Conservation (phyloP, 2,113 vertebrate genomes). For the Lagopus leucura region DNA sequence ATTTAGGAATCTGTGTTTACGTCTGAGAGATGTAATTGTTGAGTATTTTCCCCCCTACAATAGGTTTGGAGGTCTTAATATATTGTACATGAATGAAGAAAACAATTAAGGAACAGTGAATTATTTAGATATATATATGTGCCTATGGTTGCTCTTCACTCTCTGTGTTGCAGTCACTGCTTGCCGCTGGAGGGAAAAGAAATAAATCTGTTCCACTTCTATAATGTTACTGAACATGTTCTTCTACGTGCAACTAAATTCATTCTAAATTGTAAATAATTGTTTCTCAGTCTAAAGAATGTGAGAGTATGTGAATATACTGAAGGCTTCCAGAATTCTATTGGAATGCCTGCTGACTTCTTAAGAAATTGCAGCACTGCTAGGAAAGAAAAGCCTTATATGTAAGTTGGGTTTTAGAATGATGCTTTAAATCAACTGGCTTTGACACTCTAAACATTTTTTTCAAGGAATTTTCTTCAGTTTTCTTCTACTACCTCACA, state of each 20-base stretch:
- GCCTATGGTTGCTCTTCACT: neutral
- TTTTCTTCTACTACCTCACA: neutral
- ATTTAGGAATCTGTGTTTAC: neutral
- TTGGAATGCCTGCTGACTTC: neutral
- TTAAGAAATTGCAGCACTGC: accelerated
- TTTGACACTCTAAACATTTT: neutral
- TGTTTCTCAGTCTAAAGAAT: neutral
- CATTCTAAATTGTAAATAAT: neutral
- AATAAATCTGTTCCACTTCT: neutral
- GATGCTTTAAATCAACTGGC: neutral
- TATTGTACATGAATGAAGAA: neutral
- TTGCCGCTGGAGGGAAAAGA: neutral
- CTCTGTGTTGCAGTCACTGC: neutral
- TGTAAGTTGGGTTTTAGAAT: neutral
- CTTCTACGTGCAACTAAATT: neutral
- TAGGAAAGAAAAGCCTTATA: accelerated
- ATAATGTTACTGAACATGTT: neutral
- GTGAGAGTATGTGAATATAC: neutral
- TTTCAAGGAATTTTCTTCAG: neutral
- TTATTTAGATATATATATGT: neutral
- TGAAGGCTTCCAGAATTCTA: neutral
- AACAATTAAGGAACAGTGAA: neutral
- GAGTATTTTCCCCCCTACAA: accelerated
- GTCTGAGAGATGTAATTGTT: neutral
- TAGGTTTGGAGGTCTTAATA: neutral